phyloP scores from a whole-genome alignment of 2,797 vertebrate species.

The Fringilla coelebs region DNA sequence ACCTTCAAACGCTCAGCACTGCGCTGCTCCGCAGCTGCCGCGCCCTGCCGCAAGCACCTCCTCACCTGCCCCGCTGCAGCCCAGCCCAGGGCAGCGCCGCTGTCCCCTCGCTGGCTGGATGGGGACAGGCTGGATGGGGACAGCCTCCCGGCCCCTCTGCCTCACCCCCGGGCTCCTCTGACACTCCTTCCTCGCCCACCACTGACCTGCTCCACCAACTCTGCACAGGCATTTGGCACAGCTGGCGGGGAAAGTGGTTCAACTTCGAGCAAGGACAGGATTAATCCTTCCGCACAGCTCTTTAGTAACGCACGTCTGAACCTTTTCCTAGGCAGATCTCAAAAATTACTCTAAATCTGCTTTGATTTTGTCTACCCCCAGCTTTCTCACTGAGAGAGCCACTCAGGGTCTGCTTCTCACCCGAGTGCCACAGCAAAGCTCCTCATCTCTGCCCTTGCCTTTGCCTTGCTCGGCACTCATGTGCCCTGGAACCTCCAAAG shows the following conservation, averaged over 20 bases:
- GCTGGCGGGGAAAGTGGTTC: slow-evolving; percentile 2
- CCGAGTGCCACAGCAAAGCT: neutral
- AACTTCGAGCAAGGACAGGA: neutral
- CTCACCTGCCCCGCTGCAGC: neutral
- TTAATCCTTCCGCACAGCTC: slow-evolving; percentile 36
- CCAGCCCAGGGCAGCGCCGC: neutral
- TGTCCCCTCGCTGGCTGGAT: fast-evolving
- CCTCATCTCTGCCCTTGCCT: neutral
- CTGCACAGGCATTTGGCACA: neutral
- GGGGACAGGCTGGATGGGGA: fast-evolving
- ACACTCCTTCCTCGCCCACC: neutral
- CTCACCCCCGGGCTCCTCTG: neutral
- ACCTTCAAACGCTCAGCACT: neutral
- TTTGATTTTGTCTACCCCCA: neutral
- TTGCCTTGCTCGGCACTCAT: neutral
- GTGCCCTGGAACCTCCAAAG: neutral
- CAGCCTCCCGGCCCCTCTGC: neutral
- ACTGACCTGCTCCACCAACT: neutral
- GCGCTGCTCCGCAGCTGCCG: neutral
- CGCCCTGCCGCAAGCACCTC: neutral
- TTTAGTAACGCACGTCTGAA: slow-evolving; percentile 33
- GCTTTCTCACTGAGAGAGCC: neutral
- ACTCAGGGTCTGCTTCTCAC: neutral
- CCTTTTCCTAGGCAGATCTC: slow-evolving; percentile 27
- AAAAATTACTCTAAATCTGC: neutral